A percentile compares a stretch with the other conserved stretches of the same genome.
Conservation (phyloP, 2,888 invertebrate species). For the Napeogenes sylphis region DNA sequence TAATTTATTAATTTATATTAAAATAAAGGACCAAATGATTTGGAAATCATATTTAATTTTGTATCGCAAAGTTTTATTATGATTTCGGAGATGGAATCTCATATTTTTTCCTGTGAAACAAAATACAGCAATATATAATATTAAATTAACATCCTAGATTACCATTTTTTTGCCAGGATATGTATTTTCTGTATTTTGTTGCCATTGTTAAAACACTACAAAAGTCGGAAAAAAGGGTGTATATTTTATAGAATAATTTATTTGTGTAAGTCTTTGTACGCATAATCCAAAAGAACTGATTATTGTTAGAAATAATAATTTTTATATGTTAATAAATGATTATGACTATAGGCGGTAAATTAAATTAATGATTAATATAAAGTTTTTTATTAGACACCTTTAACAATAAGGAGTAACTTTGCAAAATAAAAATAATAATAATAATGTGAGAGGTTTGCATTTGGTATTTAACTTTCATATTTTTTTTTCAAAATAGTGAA, state of each 20-base stretch:
- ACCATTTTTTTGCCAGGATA: background rate
- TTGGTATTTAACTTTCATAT: no score
- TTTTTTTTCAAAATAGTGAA: no score
- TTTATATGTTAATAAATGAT: background rate
- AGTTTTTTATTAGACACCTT: background rate
- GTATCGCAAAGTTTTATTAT: slow-evolving; percentile 1
- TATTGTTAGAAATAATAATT: slow-evolving; percentile 20
- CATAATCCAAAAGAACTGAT: slow-evolving; percentile 37
- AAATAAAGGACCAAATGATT: background rate
- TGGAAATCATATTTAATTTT: background rate
- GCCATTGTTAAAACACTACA: background rate
- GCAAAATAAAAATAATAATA: no score
- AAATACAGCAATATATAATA: background rate
- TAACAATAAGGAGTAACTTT: background rate
- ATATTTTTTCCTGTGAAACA: background rate
- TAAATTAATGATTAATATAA: background rate
- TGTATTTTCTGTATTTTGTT: slow-evolving; percentile 1
- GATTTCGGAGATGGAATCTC: background rate
- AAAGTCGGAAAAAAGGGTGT: background rate
- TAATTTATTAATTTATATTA: background rate
- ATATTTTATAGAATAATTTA: background rate
- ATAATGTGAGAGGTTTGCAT: no score
- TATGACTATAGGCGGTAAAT: background rate
- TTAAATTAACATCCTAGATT: background rate
- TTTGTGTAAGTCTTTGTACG: background rate